Conservation (phyloP, 1,140 invertebrate genomes). For the Lepidurus arcticus region DNA sequence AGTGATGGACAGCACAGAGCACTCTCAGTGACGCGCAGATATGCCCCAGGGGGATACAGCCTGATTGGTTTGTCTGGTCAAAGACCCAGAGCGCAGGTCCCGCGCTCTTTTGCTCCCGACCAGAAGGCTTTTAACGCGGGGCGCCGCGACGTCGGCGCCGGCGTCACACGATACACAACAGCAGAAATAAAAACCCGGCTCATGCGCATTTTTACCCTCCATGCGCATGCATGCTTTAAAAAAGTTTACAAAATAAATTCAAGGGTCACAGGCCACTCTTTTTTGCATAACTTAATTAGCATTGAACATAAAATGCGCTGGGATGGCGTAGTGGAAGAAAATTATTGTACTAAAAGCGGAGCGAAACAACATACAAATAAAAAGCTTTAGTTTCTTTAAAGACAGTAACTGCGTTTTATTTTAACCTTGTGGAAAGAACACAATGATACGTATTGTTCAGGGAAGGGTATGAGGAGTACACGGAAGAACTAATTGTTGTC, state of each 20-base stretch:
- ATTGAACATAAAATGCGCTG: not conserved
- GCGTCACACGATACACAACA: not conserved
- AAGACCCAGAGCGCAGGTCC: slow-evolving; percentile 5
- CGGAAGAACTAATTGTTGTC: slow-evolving; percentile 19
- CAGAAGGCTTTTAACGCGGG: not conserved
- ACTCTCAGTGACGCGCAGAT: not conserved
- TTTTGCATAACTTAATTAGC: not conserved
- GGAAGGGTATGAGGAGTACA: not conserved
- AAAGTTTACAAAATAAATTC: not conserved
- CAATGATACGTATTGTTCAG: not conserved
- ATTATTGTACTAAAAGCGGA: not conserved
- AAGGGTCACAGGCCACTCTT: not conserved
- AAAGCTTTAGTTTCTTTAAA: not conserved
- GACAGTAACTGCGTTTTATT: not conserved
- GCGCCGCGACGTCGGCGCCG: slow-evolving; percentile 18
- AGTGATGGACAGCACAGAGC: not conserved
- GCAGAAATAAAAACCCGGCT: not conserved
- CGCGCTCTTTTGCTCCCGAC: not conserved
- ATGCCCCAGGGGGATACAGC: not conserved
- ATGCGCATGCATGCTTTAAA: not conserved
- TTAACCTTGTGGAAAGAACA: not conserved
- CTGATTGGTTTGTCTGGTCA: slow-evolving; percentile 18
- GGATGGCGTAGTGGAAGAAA: not conserved
- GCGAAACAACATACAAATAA: not conserved
- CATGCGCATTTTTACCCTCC: slow-evolving; percentile 6